These are phyloP conservation scores for Budorcas taxicolor DNA, from an alignment of 2,113 vertebrate genomes.

Conservation along the genomic window DNA sequence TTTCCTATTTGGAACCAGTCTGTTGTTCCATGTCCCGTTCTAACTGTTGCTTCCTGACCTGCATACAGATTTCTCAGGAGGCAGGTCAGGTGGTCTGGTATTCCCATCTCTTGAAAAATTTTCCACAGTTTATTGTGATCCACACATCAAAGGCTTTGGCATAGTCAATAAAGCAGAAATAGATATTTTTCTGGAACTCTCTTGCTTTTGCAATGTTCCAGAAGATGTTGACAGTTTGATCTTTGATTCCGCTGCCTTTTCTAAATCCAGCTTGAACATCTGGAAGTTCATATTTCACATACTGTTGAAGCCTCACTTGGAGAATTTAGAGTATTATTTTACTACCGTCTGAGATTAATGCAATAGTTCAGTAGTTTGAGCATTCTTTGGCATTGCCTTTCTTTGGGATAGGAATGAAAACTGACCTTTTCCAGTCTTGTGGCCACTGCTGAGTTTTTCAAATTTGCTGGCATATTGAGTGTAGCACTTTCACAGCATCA, in stretches of 20 bases:
- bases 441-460: too few species aligned
- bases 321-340: too few species aligned
- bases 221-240: neutral
- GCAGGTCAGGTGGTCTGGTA: neutral
- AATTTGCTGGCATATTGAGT: too few species aligned
- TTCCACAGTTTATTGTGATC: neutral
- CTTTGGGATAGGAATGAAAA: too few species aligned
- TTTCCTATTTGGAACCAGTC: neutral
- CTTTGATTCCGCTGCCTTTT: neutral
- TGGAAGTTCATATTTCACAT: too few species aligned
- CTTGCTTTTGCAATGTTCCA: neutral
- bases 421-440: too few species aligned
- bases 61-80: neutral
- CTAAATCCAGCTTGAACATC: too few species aligned
- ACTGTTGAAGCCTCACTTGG: too few species aligned
- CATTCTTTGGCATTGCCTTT: too few species aligned
- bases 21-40: neutral
- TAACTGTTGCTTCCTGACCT: neutral
- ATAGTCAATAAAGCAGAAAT: neutral
- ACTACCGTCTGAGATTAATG: rapidly evolving
- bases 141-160: neutral
- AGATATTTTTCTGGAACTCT: neutral
- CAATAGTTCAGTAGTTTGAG: too few species aligned
- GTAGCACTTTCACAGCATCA: too few species aligned
- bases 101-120: neutral